Conservation (phyloP, 1,140 invertebrate species). For the Polypedilum pembai region DNA sequence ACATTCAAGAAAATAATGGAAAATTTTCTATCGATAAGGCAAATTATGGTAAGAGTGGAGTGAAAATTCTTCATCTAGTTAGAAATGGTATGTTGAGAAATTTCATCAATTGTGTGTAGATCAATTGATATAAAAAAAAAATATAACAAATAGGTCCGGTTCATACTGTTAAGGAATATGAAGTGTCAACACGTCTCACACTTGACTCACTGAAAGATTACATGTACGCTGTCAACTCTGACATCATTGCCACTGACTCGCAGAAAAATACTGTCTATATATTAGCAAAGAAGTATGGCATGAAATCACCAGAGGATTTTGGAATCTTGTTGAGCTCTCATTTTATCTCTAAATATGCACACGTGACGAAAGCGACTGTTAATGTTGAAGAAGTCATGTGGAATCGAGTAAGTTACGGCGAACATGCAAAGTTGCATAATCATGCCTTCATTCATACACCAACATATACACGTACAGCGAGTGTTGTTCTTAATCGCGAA, state of each 20-base stretch:
- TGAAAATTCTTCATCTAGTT: constrained; percentile 62
- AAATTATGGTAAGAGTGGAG: constrained; percentile 65
- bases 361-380: constrained; percentile 59
- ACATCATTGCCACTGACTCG: constrained; percentile 71
- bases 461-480: constrained; percentile 53
- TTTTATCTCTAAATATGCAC: constrained; percentile 62
- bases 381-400: constrained; percentile 64
- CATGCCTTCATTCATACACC: constrained; percentile 66
- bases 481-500: constrained; percentile 53
- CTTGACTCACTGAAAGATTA: constrained; percentile 61
- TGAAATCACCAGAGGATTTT: constrained; percentile 66
- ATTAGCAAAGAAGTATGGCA: constrained; percentile 65
- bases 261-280: constrained; percentile 78
- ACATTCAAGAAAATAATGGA: not conserved
- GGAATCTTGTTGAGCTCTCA: constrained; percentile 59
- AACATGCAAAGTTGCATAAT: constrained; percentile 50
- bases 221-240: constrained; percentile 52
- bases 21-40: constrained; percentile 41
- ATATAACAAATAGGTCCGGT: constrained; percentile 41
- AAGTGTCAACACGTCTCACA: constrained; percentile 62
- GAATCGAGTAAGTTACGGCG: constrained; percentile 53
- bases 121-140: no score
- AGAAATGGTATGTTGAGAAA: constrained; percentile 42
- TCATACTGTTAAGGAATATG: constrained; percentile 63
- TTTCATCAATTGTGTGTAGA: not conserved